Percentiles rank a stretch among this genome's conserved stretches.
phyloP scores from a whole-genome alignment of 2,113 vertebrate genomes.

The Cyprinodon tularosa region DNA sequence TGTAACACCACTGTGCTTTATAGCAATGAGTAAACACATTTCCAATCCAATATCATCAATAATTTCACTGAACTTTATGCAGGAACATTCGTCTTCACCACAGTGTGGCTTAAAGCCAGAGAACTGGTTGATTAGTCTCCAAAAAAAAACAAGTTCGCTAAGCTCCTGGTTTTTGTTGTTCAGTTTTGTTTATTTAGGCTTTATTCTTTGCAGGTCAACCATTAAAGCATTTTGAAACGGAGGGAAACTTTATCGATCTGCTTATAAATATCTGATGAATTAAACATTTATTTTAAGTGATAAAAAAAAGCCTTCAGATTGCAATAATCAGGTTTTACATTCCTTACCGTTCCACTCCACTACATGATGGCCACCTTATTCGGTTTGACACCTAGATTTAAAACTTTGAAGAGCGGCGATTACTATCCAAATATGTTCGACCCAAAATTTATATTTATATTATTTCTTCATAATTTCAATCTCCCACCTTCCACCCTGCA shows the following conservation, averaged over 20 bases:
- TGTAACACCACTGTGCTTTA: background rate
- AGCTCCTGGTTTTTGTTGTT: background rate
- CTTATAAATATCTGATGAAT: background rate
- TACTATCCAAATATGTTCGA: background rate
- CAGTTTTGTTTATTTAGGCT: background rate
- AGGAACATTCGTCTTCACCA: slow-evolving; percentile 8
- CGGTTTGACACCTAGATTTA: too few species aligned
- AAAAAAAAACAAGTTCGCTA: background rate
- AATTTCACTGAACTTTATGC: slow-evolving; percentile 8
- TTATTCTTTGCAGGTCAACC: background rate
- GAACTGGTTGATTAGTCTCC: background rate
- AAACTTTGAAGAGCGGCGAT: background rate
- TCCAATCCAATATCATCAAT: slow-evolving; percentile 6
- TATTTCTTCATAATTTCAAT: background rate
- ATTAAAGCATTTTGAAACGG: background rate
- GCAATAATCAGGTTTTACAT: background rate
- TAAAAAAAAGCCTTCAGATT: background rate
- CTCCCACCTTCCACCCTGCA: background rate
- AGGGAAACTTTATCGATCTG: background rate
- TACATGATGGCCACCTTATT: too few species aligned
- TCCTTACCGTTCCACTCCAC: background rate
- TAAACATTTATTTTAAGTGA: background rate
- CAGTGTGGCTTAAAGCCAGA: background rate
- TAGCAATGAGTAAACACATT: slow-evolving; percentile 11
- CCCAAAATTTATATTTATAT: background rate